phyloP scores from a whole-genome alignment of 2,797 vertebrate genomes.

The Brachyrhaphis roseni region DNA sequence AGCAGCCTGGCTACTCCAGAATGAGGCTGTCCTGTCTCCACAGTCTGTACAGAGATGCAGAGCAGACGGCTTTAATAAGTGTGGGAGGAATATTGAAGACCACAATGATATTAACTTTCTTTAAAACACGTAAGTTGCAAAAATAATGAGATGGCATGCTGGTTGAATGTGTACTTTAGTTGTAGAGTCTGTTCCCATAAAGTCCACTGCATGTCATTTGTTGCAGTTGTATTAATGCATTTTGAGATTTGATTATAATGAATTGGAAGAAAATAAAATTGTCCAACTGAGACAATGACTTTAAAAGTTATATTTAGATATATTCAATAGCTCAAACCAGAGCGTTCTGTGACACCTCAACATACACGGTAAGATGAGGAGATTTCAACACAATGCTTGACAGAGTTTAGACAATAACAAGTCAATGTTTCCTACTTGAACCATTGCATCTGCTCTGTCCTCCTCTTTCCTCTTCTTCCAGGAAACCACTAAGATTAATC shows the following conservation, averaged over 20 bases:
- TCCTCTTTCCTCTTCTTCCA: constrained; percentile 31
- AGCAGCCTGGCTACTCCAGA: constrained; percentile 46
- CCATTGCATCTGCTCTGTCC: constrained; percentile 53
- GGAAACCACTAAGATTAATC: constrained; percentile 36
- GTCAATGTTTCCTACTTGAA: constrained; percentile 72
- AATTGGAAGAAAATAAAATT: neutral
- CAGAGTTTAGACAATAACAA: constrained; percentile 80
- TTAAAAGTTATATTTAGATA: constrained; percentile 13
- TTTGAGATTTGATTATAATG: no score
- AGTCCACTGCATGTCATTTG: neutral
- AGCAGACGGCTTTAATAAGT: constrained; percentile 2
- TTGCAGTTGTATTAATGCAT: neutral
- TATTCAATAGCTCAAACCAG: constrained; percentile 51
- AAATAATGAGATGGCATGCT: constrained; percentile 30
- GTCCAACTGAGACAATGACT: constrained; percentile 11
- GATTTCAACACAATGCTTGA: constrained; percentile 72
- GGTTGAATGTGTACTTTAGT: constrained; percentile 44
- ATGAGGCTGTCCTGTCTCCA: constrained; percentile 50
- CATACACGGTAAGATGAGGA: constrained; percentile 53
- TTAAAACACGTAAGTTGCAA: constrained; percentile 28
- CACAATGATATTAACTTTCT: constrained; percentile 36
- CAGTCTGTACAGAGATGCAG: constrained; percentile 26
- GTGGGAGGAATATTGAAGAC: constrained; percentile 13
- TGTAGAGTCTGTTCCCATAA: constrained; percentile 42
- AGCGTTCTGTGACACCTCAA: constrained; percentile 54